These are phyloP conservation scores for Intellagama lesueurii DNA, from an alignment of 2,797 vertebrate species.

Conservation along the genomic window DNA sequence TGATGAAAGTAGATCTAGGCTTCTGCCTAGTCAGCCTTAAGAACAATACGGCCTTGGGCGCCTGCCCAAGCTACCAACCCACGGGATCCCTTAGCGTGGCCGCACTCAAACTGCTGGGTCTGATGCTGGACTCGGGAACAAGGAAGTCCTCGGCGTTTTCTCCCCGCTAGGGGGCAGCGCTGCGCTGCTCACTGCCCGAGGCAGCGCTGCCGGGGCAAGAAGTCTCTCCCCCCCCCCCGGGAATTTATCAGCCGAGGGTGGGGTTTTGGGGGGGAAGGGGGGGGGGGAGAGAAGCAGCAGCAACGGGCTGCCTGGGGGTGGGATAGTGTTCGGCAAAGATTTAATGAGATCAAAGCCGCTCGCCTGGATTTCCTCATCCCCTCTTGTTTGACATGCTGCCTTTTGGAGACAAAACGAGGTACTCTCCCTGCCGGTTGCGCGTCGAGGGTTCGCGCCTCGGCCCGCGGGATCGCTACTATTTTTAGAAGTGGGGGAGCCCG, in stretches of 20 bases:
- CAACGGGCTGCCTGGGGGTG: background rate
- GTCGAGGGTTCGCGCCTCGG: constrained; percentile 24
- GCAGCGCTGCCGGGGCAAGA: background rate
- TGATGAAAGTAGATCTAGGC: too few species aligned
- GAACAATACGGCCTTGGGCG: too few species aligned
- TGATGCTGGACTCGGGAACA: accelerated
- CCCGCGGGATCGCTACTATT: constrained; percentile 53
- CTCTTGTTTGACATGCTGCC: constrained; percentile 75
- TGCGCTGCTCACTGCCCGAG: background rate
- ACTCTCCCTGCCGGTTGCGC: constrained; percentile 44
- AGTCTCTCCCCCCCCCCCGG: background rate
- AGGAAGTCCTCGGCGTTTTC: background rate
- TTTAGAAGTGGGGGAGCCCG: constrained; percentile 65
- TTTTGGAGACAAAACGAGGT: constrained; percentile 81
- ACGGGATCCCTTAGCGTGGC: too few species aligned
- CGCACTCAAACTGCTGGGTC: accelerated
- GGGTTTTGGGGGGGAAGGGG: background rate
- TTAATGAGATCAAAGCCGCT: constrained; percentile 22
- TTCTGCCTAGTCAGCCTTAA: too few species aligned
- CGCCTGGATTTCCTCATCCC: background rate
- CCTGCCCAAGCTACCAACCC: too few species aligned
- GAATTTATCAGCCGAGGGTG: background rate
- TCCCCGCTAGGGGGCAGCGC: constrained; percentile 58
- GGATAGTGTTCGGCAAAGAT: accelerated
- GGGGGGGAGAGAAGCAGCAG: too few species aligned